These are phyloP conservation scores for Channallabes apus DNA, from an alignment of 2,797 vertebrate species.

Conservation along the genomic window DNA sequence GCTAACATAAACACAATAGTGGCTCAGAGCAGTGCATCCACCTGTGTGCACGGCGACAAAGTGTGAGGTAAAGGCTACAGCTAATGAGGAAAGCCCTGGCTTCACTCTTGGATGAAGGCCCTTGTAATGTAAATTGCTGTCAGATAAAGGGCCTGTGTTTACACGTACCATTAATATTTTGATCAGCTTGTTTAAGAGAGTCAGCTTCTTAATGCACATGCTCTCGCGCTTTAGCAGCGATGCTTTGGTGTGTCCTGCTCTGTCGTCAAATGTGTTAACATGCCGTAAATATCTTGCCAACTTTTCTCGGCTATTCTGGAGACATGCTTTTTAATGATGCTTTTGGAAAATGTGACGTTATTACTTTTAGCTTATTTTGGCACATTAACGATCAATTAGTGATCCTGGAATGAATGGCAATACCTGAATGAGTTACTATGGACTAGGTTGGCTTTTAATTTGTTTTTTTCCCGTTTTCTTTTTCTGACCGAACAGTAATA, in stretches of 20 bases:
- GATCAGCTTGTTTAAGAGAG: conserved; percentile 86
- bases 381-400: conserved; percentile 74
- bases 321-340: conserved; percentile 66
- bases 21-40: conserved; percentile 79
- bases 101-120: conserved; percentile 79
- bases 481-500: conserved; percentile 45
- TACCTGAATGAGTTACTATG: conserved; percentile 52
- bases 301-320: conserved; percentile 65
- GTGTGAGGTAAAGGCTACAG: conserved; percentile 84
- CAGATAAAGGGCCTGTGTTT: conserved; percentile 85
- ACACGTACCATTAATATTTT: conserved; percentile 86
- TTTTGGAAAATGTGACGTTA: conserved; percentile 72
- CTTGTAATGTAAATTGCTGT: conserved; percentile 85
- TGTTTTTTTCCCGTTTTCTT: neutral
- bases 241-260: conserved; percentile 69
- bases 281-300: conserved; percentile 77
- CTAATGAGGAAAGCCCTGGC: conserved; percentile 82
- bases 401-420: conserved; percentile 64
- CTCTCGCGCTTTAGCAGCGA: conserved; percentile 72
- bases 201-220: conserved; percentile 86
- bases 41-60: conserved; percentile 80
- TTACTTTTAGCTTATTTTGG: conserved; percentile 71
- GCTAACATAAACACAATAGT: conserved; percentile 88
- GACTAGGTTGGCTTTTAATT: conserved; percentile 54
- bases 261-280: conserved; percentile 81